Percentiles rank a stretch among this genome's conserved stretches.
Conservation (phyloP, 2,113 vertebrate genomes). For the Athene cunicularia region DNA sequence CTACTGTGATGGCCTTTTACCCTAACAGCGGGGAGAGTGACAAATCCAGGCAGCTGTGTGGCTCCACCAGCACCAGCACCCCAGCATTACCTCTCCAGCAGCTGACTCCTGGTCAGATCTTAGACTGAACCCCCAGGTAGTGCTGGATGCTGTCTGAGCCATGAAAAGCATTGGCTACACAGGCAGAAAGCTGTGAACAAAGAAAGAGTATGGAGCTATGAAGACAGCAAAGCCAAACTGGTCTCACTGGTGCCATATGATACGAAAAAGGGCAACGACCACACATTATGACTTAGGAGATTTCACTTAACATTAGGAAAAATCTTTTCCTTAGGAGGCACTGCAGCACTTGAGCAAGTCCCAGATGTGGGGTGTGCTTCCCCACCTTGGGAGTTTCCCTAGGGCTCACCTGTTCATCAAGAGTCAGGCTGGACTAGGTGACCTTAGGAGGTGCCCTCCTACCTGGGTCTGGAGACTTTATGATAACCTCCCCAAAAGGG, state of each 20-base stretch:
- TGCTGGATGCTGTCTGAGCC: not conserved
- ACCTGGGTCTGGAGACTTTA: not conserved
- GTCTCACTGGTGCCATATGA: not conserved
- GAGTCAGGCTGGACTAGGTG: not conserved
- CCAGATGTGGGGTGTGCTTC: not conserved
- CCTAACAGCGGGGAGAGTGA: not conserved
- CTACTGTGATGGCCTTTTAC: not conserved
- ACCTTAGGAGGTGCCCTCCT: not conserved
- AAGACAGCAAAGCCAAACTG: not conserved
- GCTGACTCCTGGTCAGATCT: not conserved
- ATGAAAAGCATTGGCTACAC: not conserved
- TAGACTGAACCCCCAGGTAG: not conserved
- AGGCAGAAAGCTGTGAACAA: not conserved
- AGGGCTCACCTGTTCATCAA: not conserved
- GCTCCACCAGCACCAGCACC: not conserved
- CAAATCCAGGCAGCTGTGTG: not conserved
- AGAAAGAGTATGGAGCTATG: fast-evolving
- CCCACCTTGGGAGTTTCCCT: not conserved
- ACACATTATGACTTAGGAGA: not conserved
- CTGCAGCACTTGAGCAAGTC: not conserved
- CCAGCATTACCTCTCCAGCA: not conserved
- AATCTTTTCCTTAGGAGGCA: not conserved
- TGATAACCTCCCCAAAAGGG: not conserved
- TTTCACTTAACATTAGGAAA: not conserved
- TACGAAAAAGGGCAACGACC: not conserved